Evolutionary conservation across 2,888 invertebrate species (phyloP), one percentile per base, ranked within the genome.

Genomic region (Helicoverpa assulta): DNA sequence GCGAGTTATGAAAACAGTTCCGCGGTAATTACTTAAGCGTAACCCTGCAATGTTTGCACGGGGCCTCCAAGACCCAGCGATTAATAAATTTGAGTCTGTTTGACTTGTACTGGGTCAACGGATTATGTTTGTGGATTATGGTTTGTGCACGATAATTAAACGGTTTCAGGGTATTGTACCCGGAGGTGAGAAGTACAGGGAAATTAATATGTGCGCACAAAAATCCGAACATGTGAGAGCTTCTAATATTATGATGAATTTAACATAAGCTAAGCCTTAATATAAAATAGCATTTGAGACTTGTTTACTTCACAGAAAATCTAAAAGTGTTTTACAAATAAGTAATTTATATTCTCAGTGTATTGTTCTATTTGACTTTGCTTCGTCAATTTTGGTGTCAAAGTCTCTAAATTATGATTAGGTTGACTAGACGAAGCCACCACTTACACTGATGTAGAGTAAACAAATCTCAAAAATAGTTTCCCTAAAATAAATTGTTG

Each of bases 41-140:
- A 87, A 88, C 89, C 89, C 86, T 82, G 82, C 71, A 78, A 80
- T 92, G 91, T 92, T 92, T 92, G 92, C 87, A 79, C 79, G 83
- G 88, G 40, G 88, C 80, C 90, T 80, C 84, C 80, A 86, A 87
- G 89, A 85, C 88, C 89, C 86, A 81, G 75, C 88, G 90, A 90
- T 91, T 92, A 91, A 92, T 92, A 92, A 92, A 91, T 90, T 90
- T 88, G 84, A 88, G 86, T 90, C 88, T 92, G 92, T 92, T 92
- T 92, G 91, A 92, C 89, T 92, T 91, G 85, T 80, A 88, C 76
- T 86, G 88, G 89, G 88, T 86, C 88, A 88, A 86, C 82, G 81
- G 82, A 81, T 83, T 83, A 84, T 81, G 81, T 78, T 80, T 84
- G 84, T 80, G 81, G 85, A 86, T 86, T 86, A 86, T 76, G 85